Evolutionary conservation across 2,113 vertebrate genomes (phyloP), one percentile per base, ranked within the genome.

Genomic region (Eurystomus gularis): DNA sequence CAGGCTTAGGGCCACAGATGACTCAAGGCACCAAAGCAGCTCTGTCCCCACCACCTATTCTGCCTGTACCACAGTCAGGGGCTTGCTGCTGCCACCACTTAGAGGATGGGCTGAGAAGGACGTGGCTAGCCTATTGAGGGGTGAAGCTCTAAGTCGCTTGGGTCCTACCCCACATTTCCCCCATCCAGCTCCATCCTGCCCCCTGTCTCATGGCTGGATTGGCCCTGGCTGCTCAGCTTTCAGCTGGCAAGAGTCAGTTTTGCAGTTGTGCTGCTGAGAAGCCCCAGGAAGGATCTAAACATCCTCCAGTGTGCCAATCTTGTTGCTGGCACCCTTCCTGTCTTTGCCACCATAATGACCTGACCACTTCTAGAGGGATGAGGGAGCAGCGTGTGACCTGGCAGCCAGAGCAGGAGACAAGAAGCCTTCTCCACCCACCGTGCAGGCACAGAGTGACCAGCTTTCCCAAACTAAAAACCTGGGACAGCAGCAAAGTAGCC

Each of bases 21-120:
- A 72, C 48, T 82, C 70, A 61, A 54, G 71, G 42, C 76, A 73
- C 62, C 2, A 3, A 52, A 83, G 17, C 31, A 96, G 51, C 55
- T 8, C 1, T 25, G n/a, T 58, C 19, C 46, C 25, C 55, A 54
- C 58, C 72, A 61, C 39, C 29, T 33, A 46, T 60, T 26, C 58
- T 40, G 76, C 37, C 37, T 35, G 54, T 51, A 61, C 60, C 0
- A 0, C 10, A 25, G 54, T 26, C 28, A 68, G 37, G 51, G 31
- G 17, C 31, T 86, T 73, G 49, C 76, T 91, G 44, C 72, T 77
- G 71, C 33, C 54, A 11, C 40, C 0, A 0, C 18, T 33, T 33
- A 31, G 86, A 73, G 49, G 9, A 7, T 4, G 4, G 52, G 44
- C 18, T 81, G 49, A 77, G 80, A 18, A 77, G 68, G 66, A 79